These are phyloP conservation scores for Melolontha melolontha DNA, from an alignment of 2,888 invertebrate species.

Conservation along the genomic window DNA sequence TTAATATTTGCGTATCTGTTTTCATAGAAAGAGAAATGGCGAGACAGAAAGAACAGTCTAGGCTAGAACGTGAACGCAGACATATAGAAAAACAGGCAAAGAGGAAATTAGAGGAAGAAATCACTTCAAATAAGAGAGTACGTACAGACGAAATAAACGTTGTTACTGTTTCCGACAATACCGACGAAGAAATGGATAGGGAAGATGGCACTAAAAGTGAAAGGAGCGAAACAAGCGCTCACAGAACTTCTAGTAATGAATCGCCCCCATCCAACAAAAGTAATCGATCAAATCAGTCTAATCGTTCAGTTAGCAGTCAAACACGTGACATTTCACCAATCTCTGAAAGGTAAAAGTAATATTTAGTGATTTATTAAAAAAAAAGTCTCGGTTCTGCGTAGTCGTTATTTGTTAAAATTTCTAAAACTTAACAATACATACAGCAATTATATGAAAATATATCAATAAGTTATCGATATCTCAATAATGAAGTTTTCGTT, in stretches of 20 bases:
- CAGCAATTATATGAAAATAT: too few species aligned
- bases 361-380: too few species aligned
- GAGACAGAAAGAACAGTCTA: conserved; percentile 80
- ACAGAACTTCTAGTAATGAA: conserved; percentile 50
- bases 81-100: conserved; percentile 66
- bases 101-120: conserved; percentile 60
- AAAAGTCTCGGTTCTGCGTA: too few species aligned
- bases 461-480: too few species aligned
- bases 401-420: too few species aligned
- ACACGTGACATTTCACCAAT: conserved; percentile 44
- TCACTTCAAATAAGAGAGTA: conserved; percentile 56
- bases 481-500: too few species aligned
- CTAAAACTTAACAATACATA: too few species aligned
- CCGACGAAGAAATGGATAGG: conserved; percentile 57
- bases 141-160: conserved; percentile 58
- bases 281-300: conserved; percentile 27
- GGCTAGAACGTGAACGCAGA: conserved; percentile 80
- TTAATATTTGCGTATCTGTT: conserved; percentile 13
- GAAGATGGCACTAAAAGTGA: conserved; percentile 56
- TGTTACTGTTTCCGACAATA: conserved; percentile 63
- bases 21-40: conserved; percentile 79
- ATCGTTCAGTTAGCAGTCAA: conserved; percentile 30
- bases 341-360: conserved; percentile 43
- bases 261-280: conserved; percentile 44
- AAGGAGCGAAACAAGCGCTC: conserved; percentile 51